Conservation (phyloP, 2,113 vertebrate species). For the Peucedramus taeniatus region DNA sequence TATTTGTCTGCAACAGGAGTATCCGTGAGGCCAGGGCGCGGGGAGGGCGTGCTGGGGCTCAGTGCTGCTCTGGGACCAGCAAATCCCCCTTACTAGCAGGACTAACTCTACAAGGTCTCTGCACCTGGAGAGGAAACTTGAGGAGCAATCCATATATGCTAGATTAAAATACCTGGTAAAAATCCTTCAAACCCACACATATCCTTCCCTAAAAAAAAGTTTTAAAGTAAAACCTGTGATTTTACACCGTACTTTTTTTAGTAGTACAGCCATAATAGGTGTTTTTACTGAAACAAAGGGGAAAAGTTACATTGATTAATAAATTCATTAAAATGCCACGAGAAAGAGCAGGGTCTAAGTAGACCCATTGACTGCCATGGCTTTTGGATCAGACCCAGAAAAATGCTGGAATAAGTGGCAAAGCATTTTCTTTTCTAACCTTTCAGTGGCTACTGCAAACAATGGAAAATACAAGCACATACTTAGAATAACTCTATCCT, state of each 20-base stretch:
- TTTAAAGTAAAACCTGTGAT: neutral
- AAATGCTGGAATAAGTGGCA: neutral
- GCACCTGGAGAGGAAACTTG: slow-evolving; percentile 51
- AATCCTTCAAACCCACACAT: neutral
- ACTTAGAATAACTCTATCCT: slow-evolving; percentile 60
- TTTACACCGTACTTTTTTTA: neutral
- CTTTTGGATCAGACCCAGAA: slow-evolving; percentile 23
- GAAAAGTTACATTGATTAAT: neutral
- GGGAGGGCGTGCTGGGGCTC: neutral
- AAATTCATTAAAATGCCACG: neutral
- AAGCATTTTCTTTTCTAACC: slow-evolving; percentile 42
- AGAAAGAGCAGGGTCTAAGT: slow-evolving; percentile 1
- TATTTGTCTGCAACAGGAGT: slow-evolving; percentile 19
- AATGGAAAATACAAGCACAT: slow-evolving; percentile 59
- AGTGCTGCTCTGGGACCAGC: neutral
- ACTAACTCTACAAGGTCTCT: neutral
- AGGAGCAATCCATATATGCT: neutral
- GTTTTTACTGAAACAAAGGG: neutral
- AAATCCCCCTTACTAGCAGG: neutral
- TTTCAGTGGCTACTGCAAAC: slow-evolving; percentile 38
- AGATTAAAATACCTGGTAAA: slow-evolving; percentile 25
- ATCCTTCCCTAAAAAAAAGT: neutral
- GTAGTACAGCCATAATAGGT: neutral
- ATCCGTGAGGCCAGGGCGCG: fast-evolving
- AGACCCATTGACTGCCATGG: neutral